A percentile compares a stretch with the other conserved stretches of the same genome.
Conservation (phyloP, 2,888 invertebrate genomes). For the Clistopyga incitator region DNA sequence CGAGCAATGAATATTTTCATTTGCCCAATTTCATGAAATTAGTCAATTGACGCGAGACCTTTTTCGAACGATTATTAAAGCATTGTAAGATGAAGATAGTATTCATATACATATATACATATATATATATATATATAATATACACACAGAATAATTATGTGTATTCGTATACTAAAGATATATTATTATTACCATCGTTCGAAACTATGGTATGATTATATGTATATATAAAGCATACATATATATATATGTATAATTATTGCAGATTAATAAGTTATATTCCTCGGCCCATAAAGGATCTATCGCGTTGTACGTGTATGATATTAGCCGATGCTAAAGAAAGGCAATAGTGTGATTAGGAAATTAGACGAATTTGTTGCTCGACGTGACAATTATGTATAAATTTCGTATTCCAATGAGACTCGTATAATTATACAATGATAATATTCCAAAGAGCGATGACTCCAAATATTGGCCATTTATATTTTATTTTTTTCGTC, state of each 20-base stretch:
- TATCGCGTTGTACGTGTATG: constrained; percentile 65
- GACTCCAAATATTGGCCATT: constrained; percentile 3
- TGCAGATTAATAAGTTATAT: constrained; percentile 57
- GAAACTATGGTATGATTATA: constrained; percentile 58
- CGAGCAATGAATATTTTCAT: constrained; percentile 58
- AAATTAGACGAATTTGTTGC: constrained; percentile 63
- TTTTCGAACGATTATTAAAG: constrained; percentile 73
- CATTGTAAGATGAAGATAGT: constrained; percentile 62
- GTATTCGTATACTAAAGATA: constrained; percentile 42
- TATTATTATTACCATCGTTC: constrained; percentile 59
- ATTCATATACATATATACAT: no score
- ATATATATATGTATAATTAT: constrained; percentile 59
- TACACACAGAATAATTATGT: constrained; percentile 44
- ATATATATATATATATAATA: constrained; percentile 18
- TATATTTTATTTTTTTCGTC: background rate
- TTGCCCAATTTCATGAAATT: constrained; percentile 78
- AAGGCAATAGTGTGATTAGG: constrained; percentile 70
- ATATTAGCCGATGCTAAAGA: constrained; percentile 67
- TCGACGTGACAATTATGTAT: constrained; percentile 55
- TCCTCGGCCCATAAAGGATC: constrained; percentile 64
- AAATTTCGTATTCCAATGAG: constrained; percentile 52
- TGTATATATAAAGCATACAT: constrained; percentile 43
- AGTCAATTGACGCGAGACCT: constrained; percentile 83
- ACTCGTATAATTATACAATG: constrained; percentile 44
- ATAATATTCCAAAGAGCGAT: constrained; percentile 3